phyloP scores from a whole-genome alignment of 2,888 invertebrate species.

The Meandrusa payeni region DNA sequence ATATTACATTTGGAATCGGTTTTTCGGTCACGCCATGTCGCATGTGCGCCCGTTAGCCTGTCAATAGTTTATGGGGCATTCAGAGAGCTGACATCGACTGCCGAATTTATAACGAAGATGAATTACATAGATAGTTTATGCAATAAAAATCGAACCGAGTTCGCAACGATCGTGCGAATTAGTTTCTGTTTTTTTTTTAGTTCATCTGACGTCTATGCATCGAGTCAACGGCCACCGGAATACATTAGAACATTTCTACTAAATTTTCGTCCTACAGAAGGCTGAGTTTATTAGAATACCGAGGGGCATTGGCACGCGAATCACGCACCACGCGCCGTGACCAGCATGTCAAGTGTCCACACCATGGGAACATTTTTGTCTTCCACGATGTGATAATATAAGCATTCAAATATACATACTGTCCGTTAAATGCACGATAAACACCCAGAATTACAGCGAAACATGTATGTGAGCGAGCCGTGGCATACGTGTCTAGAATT shows the following conservation, averaged over 20 bases:
- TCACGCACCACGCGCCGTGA: constrained; percentile 73
- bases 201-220: constrained; percentile 42
- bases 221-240: constrained; percentile 76
- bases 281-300: constrained; percentile 79
- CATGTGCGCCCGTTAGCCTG: constrained; percentile 65
- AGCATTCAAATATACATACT: constrained; percentile 81
- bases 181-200: constrained; percentile 10
- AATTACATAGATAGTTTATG: constrained; percentile 55
- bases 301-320: constrained; percentile 62
- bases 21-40: constrained; percentile 79
- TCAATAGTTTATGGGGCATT: constrained; percentile 68
- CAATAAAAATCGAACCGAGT: constrained; percentile 11
- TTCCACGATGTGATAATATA: constrained; percentile 81
- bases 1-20: constrained; percentile 70
- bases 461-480: constrained; percentile 74
- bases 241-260: constrained; percentile 80
- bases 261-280: constrained; percentile 81
- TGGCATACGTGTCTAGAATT: constrained; percentile 73
- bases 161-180: constrained; percentile 30
- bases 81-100: constrained; percentile 55
- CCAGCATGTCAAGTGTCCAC: constrained; percentile 66
- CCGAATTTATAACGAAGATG: constrained; percentile 47
- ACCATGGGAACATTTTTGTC: constrained; percentile 81
- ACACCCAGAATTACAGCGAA: constrained; percentile 81
- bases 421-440: constrained; percentile 81